Base-by-base conservation (phyloP, 2,888 invertebrate species). In the Bimastos eiseni region DNA sequence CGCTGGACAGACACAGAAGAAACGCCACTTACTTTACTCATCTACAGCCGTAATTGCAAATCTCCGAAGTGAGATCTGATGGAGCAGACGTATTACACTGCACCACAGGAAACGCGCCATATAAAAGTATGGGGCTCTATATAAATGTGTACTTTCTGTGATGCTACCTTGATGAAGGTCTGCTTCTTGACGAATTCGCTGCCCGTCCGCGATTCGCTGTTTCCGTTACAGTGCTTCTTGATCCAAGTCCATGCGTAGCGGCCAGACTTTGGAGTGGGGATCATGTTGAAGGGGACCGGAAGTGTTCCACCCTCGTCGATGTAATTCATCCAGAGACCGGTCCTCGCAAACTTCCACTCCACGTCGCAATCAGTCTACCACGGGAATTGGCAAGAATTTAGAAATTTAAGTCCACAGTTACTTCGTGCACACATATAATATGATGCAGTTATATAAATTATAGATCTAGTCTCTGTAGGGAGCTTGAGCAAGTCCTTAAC, bases 301-400 rank as follows among this genome's bases (percentile, higher is more conserved):
- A 97, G 97, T 15, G 97, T 95, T 1, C 96, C 96, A 1, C 97
- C 96, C 93, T 97, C 96, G 92, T 96, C 95, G 96, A 97, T 97
- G 94, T 96, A 97, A 93, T 97, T 96, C 93, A 97, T 95, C 95
- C 97, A 97, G 91, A 97, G 96, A 94, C 97, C 96, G 33, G 97
- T 97, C 93, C 97, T 96, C 0, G 97, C 97, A 93, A 97, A 97
- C 38, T 97, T 97, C 97, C 97, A 97, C 93, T 97, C 97, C 6
- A 96, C 96, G 92, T 97, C 96, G 88, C 95, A 95, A 93, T 95
- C 95, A 89, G 94, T 94, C 95, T 95, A 89, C 30, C n/a, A 37
- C 44, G 24, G 24, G 17, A 44, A 49, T 38, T 6, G n/a, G 17
- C 8, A 21, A 89, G 0, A 17, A 15, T 89, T 30, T 1, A 37